Evolutionary conservation across 1,140 invertebrate species (phyloP).

Genomic region (Melitaea cinxia): DNA sequence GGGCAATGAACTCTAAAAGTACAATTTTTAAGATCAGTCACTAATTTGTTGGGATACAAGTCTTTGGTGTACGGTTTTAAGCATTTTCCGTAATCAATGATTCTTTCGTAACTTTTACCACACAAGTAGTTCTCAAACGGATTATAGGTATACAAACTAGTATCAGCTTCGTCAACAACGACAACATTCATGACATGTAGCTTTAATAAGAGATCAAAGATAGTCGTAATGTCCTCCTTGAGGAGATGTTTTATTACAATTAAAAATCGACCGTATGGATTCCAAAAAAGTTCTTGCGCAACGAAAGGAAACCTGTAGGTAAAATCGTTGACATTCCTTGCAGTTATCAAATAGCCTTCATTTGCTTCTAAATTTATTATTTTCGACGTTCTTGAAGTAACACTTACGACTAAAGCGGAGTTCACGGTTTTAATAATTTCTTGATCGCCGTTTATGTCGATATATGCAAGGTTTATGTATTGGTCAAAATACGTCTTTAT

Average conservation of each 20-base stretch:
- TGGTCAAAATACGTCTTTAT: slow-evolving; percentile 32
- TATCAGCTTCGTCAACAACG: slow-evolving; percentile 39
- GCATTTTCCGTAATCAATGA: slow-evolving; percentile 43
- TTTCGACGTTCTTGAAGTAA: slow-evolving; percentile 8
- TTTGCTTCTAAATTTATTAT: not conserved
- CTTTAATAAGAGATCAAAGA: slow-evolving; percentile 48
- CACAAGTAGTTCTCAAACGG: slow-evolving; percentile 57
- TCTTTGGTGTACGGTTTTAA: not conserved
- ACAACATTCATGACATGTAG: slow-evolving; percentile 45
- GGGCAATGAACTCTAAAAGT: slow-evolving; percentile 16
- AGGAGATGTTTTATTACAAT: slow-evolving; percentile 37
- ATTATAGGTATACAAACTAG: slow-evolving; percentile 52
- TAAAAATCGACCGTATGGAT: slow-evolving; percentile 38
- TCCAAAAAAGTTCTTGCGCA: slow-evolving; percentile 37
- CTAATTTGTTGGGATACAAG: slow-evolving; percentile 23
- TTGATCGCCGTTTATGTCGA: slow-evolving; percentile 27
- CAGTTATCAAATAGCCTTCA: slow-evolving; percentile 36
- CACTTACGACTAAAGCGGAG: not conserved
- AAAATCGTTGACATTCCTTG: slow-evolving; percentile 22
- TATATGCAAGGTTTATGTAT: slow-evolving; percentile 19
- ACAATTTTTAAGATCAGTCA: slow-evolving; percentile 14
- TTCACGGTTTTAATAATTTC: slow-evolving; percentile 34
- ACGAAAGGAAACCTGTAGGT: slow-evolving; percentile 21
- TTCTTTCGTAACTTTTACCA: slow-evolving; percentile 38
- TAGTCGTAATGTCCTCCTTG: slow-evolving; percentile 22